phyloP scores from a whole-genome alignment of 2,113 vertebrate genomes.

The Gadus macrocephalus region DNA sequence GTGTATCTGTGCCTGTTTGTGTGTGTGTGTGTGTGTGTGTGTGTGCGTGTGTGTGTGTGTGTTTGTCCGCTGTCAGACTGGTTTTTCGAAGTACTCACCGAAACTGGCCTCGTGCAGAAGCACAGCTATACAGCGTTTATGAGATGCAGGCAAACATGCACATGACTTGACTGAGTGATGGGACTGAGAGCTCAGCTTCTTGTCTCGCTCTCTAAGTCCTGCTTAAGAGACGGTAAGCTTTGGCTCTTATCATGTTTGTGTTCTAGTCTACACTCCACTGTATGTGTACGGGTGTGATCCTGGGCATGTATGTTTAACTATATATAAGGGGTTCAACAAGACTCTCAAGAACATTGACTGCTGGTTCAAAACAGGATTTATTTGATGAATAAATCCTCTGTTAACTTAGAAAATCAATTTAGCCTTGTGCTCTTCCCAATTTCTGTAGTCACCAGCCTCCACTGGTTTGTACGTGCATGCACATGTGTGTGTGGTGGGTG shows the following conservation, averaged over 20 bases:
- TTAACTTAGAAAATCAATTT: too few species aligned
- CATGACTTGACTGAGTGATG: conserved; percentile 17
- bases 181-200: conserved; percentile 25
- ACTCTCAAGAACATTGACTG: too few species aligned
- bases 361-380: too few species aligned
- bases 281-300: conserved; percentile 22
- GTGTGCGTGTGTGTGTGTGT: neutral
- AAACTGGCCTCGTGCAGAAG: conserved; percentile 43
- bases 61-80: conserved; percentile 48
- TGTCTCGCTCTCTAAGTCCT: conserved; percentile 39
- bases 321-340: too few species aligned
- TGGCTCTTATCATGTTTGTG: conserved; percentile 46
- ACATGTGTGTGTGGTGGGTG: neutral
- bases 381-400: too few species aligned
- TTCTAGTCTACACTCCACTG: neutral
- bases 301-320: neutral
- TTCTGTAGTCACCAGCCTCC: too few species aligned
- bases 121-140: conserved; percentile 8
- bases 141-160: conserved; percentile 27
- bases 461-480: too few species aligned
- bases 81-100: conserved; percentile 54
- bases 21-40: conserved; percentile 19
- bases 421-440: too few species aligned
- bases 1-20: conserved; percentile 23
- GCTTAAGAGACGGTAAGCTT: conserved; percentile 39